Conservation (phyloP, 92 coral and sea anemone species). For the Parazoanthus atlanticus region DNA sequence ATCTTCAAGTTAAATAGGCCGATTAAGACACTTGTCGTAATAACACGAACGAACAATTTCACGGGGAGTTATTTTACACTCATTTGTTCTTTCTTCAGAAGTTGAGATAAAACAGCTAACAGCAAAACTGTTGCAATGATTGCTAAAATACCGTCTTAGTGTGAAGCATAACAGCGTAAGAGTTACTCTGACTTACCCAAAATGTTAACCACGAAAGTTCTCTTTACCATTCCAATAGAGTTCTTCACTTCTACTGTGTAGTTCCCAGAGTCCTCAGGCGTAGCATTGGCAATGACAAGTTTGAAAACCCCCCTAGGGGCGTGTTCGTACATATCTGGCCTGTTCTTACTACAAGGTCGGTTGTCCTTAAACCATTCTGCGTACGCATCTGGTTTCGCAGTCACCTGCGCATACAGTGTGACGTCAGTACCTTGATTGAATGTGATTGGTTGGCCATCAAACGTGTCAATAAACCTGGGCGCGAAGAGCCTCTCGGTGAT, state of each 20-base stretch:
- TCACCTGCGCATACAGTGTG: constrained; percentile 68
- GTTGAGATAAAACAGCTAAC: too few relatives aligned
- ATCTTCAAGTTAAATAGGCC: too few relatives aligned
- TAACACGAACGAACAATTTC: too few relatives aligned
- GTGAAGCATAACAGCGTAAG: neutral
- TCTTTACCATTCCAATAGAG: constrained; percentile 53
- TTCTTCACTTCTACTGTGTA: constrained; percentile 55
- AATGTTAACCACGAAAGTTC: constrained; percentile 35
- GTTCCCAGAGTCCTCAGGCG: constrained; percentile 57
- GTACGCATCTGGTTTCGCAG: constrained; percentile 87
- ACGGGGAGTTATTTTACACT: too few relatives aligned
- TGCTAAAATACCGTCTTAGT: neutral
- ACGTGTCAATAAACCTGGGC: constrained; percentile 76
- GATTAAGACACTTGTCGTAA: too few relatives aligned
- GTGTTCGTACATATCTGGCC: constrained; percentile 51
- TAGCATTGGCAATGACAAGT: constrained; percentile 49
- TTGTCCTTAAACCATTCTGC: constrained; percentile 93
- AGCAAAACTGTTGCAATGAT: too few relatives aligned
- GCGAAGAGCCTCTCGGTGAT: constrained; percentile 82
- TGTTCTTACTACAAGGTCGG: constrained; percentile 51
- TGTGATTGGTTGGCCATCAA: constrained; percentile 62
- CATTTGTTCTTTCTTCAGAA: neutral
- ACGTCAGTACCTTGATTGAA: constrained; percentile 81
- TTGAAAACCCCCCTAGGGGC: constrained; percentile 36
- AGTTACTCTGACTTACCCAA: neutral